Conservation (phyloP, 2,888 invertebrate species). For the Choristoneura rosaceana region DNA sequence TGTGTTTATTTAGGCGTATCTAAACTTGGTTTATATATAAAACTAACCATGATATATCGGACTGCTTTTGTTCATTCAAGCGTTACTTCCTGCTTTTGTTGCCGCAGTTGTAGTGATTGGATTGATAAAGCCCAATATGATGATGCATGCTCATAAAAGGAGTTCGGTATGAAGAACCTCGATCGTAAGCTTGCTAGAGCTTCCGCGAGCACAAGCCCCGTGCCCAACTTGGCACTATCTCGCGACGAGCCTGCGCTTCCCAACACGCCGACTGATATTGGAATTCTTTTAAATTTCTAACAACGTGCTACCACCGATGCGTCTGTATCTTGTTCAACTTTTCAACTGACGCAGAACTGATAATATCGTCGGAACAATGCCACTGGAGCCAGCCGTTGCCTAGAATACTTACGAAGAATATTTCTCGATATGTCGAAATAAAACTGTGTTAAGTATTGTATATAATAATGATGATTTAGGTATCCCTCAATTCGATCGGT, state of each 20-base stretch:
- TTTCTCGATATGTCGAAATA: conserved; percentile 3
- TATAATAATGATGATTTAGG: conserved; percentile 1
- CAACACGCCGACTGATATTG: conserved; percentile 70
- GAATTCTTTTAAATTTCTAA: conserved; percentile 81
- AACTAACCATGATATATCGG: background rate
- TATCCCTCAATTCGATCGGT: background rate
- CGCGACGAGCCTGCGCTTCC: conserved; percentile 43
- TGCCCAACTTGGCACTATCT: conserved; percentile 31
- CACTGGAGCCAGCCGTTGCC: conserved; percentile 26
- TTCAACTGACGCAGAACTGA: conserved; percentile 69
- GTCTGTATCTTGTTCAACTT: conserved; percentile 65
- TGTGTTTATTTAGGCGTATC: conserved; percentile 9
- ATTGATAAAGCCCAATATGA: conserved; percentile 1
- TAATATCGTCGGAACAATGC: conserved; percentile 59
- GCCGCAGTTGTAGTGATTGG: background rate
- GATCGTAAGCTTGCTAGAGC: conserved; percentile 17
- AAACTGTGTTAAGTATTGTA: background rate
- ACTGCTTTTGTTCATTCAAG: background rate
- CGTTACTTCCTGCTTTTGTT: background rate
- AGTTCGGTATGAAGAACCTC: conserved; percentile 9
- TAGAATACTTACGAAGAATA: conserved; percentile 9
- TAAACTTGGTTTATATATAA: conserved; percentile 4
- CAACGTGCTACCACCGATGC: conserved; percentile 58
- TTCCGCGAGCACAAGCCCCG: conserved; percentile 18
- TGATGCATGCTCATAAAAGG: conserved; percentile 8